Evolutionary conservation across 2,888 invertebrate species (phyloP), one percentile per base, ranked within the genome.

Genomic region (Pimpla rufipes): DNA sequence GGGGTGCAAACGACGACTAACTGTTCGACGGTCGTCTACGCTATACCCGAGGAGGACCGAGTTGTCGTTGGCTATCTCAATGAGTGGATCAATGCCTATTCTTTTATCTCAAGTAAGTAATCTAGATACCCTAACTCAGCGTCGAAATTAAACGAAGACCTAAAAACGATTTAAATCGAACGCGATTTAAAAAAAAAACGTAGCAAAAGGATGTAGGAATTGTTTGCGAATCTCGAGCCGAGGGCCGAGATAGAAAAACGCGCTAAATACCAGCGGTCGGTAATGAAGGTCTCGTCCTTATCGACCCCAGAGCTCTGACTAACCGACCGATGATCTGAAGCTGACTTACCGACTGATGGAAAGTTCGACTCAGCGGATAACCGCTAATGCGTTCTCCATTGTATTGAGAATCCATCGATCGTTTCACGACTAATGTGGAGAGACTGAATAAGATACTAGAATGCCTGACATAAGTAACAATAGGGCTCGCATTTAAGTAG

Each of bases 11-110:
- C 88, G 77, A 87, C 90, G 85, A 85, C 89, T 89, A 94, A 94
- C 93, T 94, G 94, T 90, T 94, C 94, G 85, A 93, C 94, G 82
- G 93, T 94, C 86, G 92, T 94, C 90, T 93, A 94, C 90, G 90
- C 93, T 73, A 90, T 92, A 83, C 93, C 93, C 89, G 93, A 93
- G 88, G 93, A 94, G 89, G 93, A 93, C 87, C 92, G 92, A 45
- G 90, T 91, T 89, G 94, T 95, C 90, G 94, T 95, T 92, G 96
- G 96, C 90, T 96, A 96, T 94, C 94, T 96, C 92, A 95, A 95
- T 87, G 96, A 96, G 91, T 96, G 96, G 96, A 95, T 96, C 91
- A 94, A 95, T 93, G 95, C 96, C 88, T 96, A 96, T 94, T 94
- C 94, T 88, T 96, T 95, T 92, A 94, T 96, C 88, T 94, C 95